Base-by-base conservation (phyloP, 1,140 invertebrate species). In the Drosophila sulfurigaster region DNA sequence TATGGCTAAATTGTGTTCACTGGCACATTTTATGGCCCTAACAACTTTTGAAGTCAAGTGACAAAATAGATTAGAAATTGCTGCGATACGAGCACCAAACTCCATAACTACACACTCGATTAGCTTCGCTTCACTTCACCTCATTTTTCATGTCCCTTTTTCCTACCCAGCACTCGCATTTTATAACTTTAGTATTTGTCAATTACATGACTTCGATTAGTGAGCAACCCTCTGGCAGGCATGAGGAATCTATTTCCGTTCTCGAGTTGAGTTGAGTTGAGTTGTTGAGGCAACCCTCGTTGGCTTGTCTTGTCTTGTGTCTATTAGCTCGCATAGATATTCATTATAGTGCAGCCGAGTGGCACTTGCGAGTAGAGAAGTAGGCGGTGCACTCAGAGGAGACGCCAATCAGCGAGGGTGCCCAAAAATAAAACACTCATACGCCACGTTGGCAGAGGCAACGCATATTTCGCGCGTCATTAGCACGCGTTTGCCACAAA, bases 401-500 rank as follows among this genome's bases (percentile, higher is more conserved):
- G 59, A 5, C 16, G 38, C 38, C 64, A 70, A 74, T 74, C 69
- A 74, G 45, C 49, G 57, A 58, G 54, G 71, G 57, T 20, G 70
- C 43, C 65, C 78, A 71, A 74, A 88, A 83, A 89, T 89, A 88
- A 88, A 88, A 59, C 74, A 83, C 83, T 83, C 79, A 54, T 41
- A 72, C 48, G 76, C 6, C 41, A 64, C 35, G 49, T 77, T 43
- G 41, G 69, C 70, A 77, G 48, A 68, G 67, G 60, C 73, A 60
- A 65, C 75, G 85, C 85, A 91, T 91, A 91, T 91, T 91, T 90
- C 80, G 90, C 90, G 86, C 82, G 76, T 91, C 89, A 91, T 91
- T 91, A 91, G 82, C 86, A 87, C 75, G 81, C 81, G 85, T 63
- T 57, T 46, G 78, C 32, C 15, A 10, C 51, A 30, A 43, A 30